These are phyloP conservation scores for Bombyx huttoni DNA, from an alignment of 2,888 invertebrate genomes.

Conservation along the genomic window DNA sequence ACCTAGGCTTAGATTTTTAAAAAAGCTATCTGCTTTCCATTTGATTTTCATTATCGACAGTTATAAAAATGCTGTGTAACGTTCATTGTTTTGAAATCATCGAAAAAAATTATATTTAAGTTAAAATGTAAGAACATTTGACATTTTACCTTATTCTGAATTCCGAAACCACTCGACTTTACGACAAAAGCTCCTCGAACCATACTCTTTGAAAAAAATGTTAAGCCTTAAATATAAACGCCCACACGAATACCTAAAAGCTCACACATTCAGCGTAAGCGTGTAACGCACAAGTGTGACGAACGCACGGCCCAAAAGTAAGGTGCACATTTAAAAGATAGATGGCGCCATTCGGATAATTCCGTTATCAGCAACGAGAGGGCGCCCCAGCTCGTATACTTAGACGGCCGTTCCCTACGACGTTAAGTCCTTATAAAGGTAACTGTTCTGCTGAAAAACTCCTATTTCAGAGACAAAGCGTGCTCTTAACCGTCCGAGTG, in stretches of 20 bases:
- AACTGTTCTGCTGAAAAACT: conserved; percentile 63
- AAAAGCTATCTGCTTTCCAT: too few relatives aligned
- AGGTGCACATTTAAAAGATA: conserved; percentile 76
- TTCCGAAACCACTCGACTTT: too few relatives aligned
- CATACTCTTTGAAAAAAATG: not conserved
- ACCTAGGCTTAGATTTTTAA: too few relatives aligned
- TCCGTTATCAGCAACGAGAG: conserved; percentile 75
- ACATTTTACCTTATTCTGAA: too few relatives aligned
- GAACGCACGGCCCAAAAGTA: conserved; percentile 44
- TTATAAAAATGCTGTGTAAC: too few relatives aligned
- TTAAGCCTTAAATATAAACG: not conserved
- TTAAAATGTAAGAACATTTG: too few relatives aligned
- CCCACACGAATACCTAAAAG: not conserved
- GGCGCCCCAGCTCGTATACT: conserved; percentile 63
- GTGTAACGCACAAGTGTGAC: conserved; percentile 12
- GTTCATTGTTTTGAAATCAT: too few relatives aligned
- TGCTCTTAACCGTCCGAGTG: conserved; percentile 51
- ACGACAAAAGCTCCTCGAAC: too few relatives aligned
- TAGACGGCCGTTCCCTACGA: conserved; percentile 61
- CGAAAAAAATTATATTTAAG: too few relatives aligned
- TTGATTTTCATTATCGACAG: too few relatives aligned
- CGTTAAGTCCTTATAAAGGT: conserved; percentile 66
- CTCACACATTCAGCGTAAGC: not conserved
- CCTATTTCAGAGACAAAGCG: conserved; percentile 58
- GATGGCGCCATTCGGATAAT: conserved; percentile 77